Evolutionary conservation across 2,888 invertebrate genomes (phyloP).

Genomic region (Baccha elongata): DNA sequence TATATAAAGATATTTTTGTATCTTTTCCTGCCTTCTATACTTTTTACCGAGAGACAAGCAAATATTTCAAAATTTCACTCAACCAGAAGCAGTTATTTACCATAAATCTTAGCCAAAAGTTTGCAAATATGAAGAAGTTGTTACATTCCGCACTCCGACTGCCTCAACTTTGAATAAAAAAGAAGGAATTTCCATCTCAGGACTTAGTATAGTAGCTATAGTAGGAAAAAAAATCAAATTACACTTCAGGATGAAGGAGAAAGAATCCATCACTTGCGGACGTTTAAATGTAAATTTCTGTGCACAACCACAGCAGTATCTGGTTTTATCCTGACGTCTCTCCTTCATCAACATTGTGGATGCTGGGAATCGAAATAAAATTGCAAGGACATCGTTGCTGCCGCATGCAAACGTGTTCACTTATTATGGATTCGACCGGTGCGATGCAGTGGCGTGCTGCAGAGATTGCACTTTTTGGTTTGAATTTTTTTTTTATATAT

Average conservation of each 20-base stretch:
- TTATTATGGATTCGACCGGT: constrained; percentile 8
- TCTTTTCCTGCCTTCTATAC: constrained; percentile 5
- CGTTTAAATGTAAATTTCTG: constrained; percentile 68
- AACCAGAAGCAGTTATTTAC: constrained; percentile 58
- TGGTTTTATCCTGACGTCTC: constrained; percentile 25
- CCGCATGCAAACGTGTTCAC: constrained; percentile 51
- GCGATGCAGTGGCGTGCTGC: constrained; percentile 21
- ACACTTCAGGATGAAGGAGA: constrained; percentile 31
- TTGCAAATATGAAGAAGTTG: constrained; percentile 55
- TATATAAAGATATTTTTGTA: constrained; percentile 22
- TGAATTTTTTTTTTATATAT: constrained; percentile 4
- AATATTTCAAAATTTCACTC: constrained; percentile 62
- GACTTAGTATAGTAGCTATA: background rate
- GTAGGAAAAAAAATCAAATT: constrained; percentile 40
- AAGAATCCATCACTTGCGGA: constrained; percentile 62
- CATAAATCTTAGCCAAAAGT: constrained; percentile 63
- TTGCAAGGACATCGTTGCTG: constrained; percentile 46
- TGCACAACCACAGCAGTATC: constrained; percentile 47
- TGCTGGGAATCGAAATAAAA: constrained; percentile 43
- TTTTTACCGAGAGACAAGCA: background rate
- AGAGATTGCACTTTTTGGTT: constrained; percentile 36
- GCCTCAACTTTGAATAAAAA: constrained; percentile 13
- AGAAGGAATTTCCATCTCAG: background rate
- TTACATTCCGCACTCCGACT: constrained; percentile 29
- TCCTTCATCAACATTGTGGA: constrained; percentile 44